Evolutionary conservation across 2,113 vertebrate genomes (phyloP).

Genomic region (Pavo muticus): DNA sequence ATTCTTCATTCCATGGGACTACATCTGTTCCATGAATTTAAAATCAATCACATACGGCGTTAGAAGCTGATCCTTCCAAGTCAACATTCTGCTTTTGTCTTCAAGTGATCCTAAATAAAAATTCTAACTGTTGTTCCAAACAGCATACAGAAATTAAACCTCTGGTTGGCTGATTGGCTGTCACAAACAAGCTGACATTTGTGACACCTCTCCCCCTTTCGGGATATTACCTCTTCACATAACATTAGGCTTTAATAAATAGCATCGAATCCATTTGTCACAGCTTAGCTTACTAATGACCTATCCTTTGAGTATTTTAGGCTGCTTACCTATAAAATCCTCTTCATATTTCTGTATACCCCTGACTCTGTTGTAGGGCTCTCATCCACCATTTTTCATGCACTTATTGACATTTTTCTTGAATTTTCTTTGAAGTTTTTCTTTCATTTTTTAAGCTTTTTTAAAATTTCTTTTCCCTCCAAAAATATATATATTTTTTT

Average conservation of each 20-base stretch:
- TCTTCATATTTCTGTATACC: background rate
- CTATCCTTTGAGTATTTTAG: background rate
- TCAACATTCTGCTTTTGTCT: background rate
- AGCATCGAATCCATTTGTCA: background rate
- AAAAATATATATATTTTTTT: background rate
- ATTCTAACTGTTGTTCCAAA: background rate
- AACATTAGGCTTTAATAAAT: background rate
- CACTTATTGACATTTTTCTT: background rate
- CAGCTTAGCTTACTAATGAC: background rate
- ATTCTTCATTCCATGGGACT: background rate
- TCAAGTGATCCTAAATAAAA: background rate
- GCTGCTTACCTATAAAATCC: background rate
- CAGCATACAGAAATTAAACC: background rate
- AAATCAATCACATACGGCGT: background rate
- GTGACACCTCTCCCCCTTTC: background rate
- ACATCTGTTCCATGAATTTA: background rate
- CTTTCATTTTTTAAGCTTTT: background rate
- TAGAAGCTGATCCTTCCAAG: background rate
- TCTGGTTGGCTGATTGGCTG: background rate
- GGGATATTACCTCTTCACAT: background rate
- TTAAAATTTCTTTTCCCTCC: background rate
- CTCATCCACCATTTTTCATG: background rate
- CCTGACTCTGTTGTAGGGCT: background rate
- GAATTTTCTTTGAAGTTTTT: background rate
- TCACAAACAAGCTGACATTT: background rate